phyloP scores from a whole-genome alignment of 2,888 invertebrate species.

The Cristatella mucedo region DNA sequence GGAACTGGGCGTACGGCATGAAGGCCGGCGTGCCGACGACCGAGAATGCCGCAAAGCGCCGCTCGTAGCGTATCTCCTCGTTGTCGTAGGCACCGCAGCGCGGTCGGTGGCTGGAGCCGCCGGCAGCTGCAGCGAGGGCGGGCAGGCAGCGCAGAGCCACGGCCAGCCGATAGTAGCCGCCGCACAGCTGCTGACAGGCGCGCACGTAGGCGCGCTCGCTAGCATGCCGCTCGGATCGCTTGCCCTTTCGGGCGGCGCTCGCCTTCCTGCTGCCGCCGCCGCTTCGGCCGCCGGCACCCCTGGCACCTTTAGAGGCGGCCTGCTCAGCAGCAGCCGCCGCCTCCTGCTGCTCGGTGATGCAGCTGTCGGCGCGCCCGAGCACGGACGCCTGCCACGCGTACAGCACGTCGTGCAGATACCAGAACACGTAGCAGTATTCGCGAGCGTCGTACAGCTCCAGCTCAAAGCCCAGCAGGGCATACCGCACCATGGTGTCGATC shows the following conservation, averaged over 20 bases:
- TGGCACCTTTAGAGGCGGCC: constrained; percentile 37
- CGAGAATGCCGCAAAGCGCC: constrained; percentile 76
- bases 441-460: constrained; percentile 85
- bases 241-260: too few species aligned
- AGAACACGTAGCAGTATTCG: constrained; percentile 79
- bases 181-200: constrained; percentile 80
- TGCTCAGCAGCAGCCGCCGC: constrained; percentile 34
- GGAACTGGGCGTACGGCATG: constrained; percentile 54
- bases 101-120: too few species aligned
- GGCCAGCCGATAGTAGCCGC: constrained; percentile 88
- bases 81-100: too few species aligned
- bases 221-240: too few species aligned
- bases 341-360: constrained; percentile 59
- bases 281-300: constrained; percentile 21
- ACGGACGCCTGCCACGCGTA: constrained; percentile 86
- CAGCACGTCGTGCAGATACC: constrained; percentile 66
- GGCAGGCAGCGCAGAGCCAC: too few species aligned
- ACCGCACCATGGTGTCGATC: constrained; percentile 61
- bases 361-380: constrained; percentile 68
- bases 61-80: constrained; percentile 84
- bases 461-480: constrained; percentile 80
- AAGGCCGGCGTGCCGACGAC: constrained; percentile 72
- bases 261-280: too few species aligned
- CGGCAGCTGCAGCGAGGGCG: too few species aligned
- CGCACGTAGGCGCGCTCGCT: constrained; percentile 78